Evolutionary conservation across 2,797 vertebrate species (phyloP).

Genomic region (Bradypodion ventrale): DNA sequence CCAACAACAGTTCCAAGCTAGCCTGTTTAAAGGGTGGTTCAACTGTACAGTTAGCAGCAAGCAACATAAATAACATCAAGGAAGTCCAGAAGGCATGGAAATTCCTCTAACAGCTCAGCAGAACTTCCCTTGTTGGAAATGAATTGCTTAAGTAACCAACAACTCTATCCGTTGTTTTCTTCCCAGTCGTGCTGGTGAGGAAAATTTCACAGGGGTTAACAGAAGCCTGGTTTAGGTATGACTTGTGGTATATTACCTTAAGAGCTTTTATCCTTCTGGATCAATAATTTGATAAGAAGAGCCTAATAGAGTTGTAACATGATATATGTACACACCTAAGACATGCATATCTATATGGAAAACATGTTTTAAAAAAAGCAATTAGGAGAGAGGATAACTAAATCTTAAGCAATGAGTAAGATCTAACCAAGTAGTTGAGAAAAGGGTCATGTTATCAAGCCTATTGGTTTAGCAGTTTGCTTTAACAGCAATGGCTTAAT

Average conservation of each 20-base stretch:
- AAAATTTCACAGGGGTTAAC: slow-evolving; percentile 4
- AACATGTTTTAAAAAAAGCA: neutral
- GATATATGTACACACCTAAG: neutral
- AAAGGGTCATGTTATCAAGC: neutral
- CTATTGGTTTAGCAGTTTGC: neutral
- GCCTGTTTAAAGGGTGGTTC: slow-evolving; percentile 11
- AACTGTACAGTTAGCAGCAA: neutral
- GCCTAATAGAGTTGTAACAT: neutral
- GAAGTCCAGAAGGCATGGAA: slow-evolving; percentile 8
- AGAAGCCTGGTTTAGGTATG: slow-evolving; percentile 23
- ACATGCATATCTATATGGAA: neutral
- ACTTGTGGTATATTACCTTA: neutral
- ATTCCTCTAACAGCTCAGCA: slow-evolving; percentile 40
- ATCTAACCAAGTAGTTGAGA: neutral
- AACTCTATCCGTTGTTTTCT: slow-evolving; percentile 25
- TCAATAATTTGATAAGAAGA: neutral
- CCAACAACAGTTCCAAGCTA: neutral
- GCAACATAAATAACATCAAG: slow-evolving; percentile 1
- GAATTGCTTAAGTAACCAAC: slow-evolving; percentile 32
- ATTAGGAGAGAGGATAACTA: neutral
- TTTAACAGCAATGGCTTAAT: neutral
- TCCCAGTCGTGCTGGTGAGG: neutral
- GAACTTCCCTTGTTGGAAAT: slow-evolving; percentile 32
- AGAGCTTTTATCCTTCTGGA: neutral
- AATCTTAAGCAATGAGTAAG: neutral